A percentile compares a stretch with the other conserved stretches of the same genome.
Conservation (phyloP, 1,140 invertebrate genomes). For the Glomeris maerens region DNA sequence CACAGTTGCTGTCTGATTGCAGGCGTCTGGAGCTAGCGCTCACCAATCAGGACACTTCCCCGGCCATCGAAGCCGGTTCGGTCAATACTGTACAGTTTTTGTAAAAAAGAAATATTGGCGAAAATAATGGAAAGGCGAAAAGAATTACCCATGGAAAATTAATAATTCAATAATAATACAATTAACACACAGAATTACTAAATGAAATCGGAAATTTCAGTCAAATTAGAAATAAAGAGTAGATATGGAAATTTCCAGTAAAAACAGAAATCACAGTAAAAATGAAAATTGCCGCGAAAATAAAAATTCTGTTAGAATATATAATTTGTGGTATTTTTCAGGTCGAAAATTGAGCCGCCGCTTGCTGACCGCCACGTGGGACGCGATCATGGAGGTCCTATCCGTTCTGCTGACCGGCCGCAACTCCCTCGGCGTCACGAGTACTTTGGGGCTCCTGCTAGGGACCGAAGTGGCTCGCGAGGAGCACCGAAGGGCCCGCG, state of each 20-base stretch:
- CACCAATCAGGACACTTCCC: slow-evolving; percentile 46
- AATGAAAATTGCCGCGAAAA: too few species aligned
- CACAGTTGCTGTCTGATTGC: slow-evolving; percentile 69
- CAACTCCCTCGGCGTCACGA: slow-evolving; percentile 36
- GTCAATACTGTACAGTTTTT: not conserved
- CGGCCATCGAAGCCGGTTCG: slow-evolving; percentile 50
- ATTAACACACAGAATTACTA: too few species aligned
- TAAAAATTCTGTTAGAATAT: too few species aligned
- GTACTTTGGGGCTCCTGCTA: slow-evolving; percentile 31
- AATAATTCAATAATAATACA: too few species aligned
- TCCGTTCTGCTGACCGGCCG: slow-evolving; percentile 52
- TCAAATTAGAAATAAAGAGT: too few species aligned
- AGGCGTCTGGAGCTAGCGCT: slow-evolving; percentile 57
- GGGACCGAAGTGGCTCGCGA: slow-evolving; percentile 34
- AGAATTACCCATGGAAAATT: too few species aligned
- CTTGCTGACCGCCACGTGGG: slow-evolving; percentile 81
- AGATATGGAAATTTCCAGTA: too few species aligned
- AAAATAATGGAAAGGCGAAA: not conserved
- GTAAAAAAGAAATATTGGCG: not conserved
- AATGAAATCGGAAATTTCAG: too few species aligned
- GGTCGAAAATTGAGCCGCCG: slow-evolving; percentile 36
- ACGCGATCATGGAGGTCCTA: slow-evolving; percentile 72
- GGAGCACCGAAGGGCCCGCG: slow-evolving; percentile 36
- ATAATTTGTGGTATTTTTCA: slow-evolving; percentile 18
- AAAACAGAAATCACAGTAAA: too few species aligned